Base-by-base conservation (phyloP, 1,140 invertebrate genomes). In the Chironomus tepperi region DNA sequence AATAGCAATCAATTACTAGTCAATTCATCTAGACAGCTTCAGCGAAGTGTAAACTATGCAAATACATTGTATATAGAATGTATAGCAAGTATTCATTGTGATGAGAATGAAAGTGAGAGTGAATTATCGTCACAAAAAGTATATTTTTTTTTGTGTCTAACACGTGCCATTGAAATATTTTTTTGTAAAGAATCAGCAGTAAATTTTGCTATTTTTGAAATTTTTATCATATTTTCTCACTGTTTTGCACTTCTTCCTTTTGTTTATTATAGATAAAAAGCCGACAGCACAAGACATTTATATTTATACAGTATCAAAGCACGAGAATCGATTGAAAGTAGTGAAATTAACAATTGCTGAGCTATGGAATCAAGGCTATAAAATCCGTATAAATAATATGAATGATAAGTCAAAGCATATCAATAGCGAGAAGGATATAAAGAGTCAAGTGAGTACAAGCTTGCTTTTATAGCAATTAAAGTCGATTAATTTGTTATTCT, bases 361-460 rank as follows among this genome's bases (percentile, higher is more conserved):
- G 75, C 89, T 89, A 77, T 90, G 89, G 89, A 86, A 85, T 76
- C 84, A 86, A 76, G 88, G 86, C 76, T 88, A 86, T 74, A 84
- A 86, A 76, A 84, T 90, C 78, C 84, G 88, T 73, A 90, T 90
- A 78, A 89, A 89, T 79, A 90, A 90, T 78, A 87, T 88, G 76
- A 85, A 86, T 73, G 89, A 90, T 79, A 88, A 88, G 77, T 85
- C 87, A 78, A 87, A 88, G 80, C 83, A 84, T 57, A 85, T 87
- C 42, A 87, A 89, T 80, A 84, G 78, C 75, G 87, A 89, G 77
- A 88, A 88, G 80, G 85, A 87, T 78, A 89, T 89, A 77, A 84
- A 86, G 78, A 86, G 86, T 78, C 88, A 89, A 84, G 87, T 89
- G 82, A 65, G 8, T 8, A 74, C 43, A 10, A 7, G 5, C n/a